Conservation (phyloP, 2,113 vertebrate species). For the Clupea harengus region DNA sequence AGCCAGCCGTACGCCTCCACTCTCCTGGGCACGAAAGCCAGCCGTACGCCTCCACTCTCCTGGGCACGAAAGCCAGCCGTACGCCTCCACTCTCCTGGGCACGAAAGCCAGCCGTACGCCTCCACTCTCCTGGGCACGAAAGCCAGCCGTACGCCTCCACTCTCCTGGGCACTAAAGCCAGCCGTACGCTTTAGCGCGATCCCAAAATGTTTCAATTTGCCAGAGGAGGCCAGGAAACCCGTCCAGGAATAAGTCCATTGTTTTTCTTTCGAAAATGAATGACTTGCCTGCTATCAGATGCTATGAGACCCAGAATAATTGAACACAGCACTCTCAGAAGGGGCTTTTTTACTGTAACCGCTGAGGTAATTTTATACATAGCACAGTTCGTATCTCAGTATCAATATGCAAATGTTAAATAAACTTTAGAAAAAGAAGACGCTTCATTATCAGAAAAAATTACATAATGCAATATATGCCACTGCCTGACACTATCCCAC, state of each 20-base stretch:
- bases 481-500: background rate
- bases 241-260: slow-evolving; percentile 62
- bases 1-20: slow-evolving; percentile 31
- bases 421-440: slow-evolving; percentile 32
- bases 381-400: background rate
- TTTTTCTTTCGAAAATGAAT: slow-evolving; percentile 47
- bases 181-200: slow-evolving; percentile 46
- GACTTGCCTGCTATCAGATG: slow-evolving; percentile 38
- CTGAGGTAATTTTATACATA: background rate
- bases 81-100: background rate
- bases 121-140: background rate
- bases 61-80: slow-evolving; percentile 15
- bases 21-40: background rate
- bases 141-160: slow-evolving; percentile 32
- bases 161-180: background rate
- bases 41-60: slow-evolving; percentile 29
- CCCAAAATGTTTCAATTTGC: slow-evolving; percentile 43
- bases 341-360: background rate
- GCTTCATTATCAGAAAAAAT: background rate
- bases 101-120: slow-evolving; percentile 30
- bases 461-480: background rate
- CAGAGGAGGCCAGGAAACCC: slow-evolving; percentile 47
- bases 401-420: slow-evolving; percentile 2
- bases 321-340: slow-evolving; percentile 8
- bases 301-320: slow-evolving; percentile 44